Conservation (phyloP, 2,113 vertebrate species). For the Laterallus jamaicensis region DNA sequence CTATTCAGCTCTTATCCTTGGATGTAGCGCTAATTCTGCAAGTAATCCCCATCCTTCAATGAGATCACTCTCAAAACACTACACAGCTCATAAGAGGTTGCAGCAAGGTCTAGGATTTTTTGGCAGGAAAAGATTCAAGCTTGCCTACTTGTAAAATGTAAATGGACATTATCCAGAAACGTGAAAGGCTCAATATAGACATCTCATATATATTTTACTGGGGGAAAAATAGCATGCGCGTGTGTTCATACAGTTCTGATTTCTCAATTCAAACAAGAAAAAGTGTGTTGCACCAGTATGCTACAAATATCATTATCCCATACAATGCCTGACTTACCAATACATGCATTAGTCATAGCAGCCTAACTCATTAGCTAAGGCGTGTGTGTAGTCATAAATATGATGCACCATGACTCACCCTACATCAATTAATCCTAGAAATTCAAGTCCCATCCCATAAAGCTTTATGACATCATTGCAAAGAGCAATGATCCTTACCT, state of each 20-base stretch:
- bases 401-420: neutral
- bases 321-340: neutral
- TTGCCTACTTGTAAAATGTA: neutral
- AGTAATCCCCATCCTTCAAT: neutral
- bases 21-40: neutral
- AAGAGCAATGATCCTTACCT: neutral
- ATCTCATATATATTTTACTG: neutral
- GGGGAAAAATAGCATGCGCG: neutral
- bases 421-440: neutral
- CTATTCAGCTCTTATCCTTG: neutral
- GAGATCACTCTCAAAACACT: neutral
- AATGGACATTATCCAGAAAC: neutral
- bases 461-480: neutral
- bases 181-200: neutral
- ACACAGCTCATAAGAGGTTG: neutral
- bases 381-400: neutral
- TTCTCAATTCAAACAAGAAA: neutral
- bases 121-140: neutral
- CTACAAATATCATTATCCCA: neutral
- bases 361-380: neutral
- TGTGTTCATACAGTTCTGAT: rapidly evolving
- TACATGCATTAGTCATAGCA: neutral
- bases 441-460: neutral
- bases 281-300: rapidly evolving
- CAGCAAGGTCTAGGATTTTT: neutral